Conservation (phyloP, 2,797 vertebrate genomes). For the Dendrocincla tyrannina region DNA sequence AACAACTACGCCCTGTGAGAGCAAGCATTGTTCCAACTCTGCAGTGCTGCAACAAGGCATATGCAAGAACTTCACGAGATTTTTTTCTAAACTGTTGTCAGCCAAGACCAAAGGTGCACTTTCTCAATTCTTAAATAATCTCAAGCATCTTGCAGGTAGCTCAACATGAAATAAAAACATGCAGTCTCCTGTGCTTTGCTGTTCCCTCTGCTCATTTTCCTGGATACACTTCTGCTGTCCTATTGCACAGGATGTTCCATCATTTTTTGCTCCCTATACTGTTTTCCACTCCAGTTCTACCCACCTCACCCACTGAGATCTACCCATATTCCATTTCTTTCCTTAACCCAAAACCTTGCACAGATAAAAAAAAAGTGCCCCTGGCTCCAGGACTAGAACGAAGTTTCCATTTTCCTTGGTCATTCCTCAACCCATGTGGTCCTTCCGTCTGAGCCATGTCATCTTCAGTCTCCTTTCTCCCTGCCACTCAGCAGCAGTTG, state of each 20-base stretch:
- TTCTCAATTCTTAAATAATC: not conserved
- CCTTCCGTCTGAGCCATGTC: not conserved
- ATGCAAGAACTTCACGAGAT: not conserved
- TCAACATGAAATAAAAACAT: rapidly evolving
- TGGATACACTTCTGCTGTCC: not conserved
- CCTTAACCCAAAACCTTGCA: not conserved
- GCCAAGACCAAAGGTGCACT: not conserved
- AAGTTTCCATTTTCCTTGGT: not conserved
- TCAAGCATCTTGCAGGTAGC: not conserved
- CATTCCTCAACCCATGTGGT: not conserved
- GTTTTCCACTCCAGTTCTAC: not conserved
- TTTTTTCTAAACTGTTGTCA: not conserved
- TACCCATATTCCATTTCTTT: not conserved
- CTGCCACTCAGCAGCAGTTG: not conserved
- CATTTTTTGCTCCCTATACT: not conserved
- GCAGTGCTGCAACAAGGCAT: not conserved
- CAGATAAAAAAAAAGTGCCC: not conserved
- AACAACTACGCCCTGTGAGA: not conserved
- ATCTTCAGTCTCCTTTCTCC: not conserved
- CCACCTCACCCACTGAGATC: rapidly evolving
- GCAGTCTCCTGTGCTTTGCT: not conserved
- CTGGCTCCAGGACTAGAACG: not conserved
- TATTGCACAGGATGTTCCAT: not conserved
- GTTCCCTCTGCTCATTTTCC: not conserved
- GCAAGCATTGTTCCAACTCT: not conserved